Percentiles rank a stretch among this genome's conserved stretches.
Evolutionary conservation across 2,113 vertebrate genomes (phyloP).

Genomic region (Hippopotamus amphibius): DNA sequence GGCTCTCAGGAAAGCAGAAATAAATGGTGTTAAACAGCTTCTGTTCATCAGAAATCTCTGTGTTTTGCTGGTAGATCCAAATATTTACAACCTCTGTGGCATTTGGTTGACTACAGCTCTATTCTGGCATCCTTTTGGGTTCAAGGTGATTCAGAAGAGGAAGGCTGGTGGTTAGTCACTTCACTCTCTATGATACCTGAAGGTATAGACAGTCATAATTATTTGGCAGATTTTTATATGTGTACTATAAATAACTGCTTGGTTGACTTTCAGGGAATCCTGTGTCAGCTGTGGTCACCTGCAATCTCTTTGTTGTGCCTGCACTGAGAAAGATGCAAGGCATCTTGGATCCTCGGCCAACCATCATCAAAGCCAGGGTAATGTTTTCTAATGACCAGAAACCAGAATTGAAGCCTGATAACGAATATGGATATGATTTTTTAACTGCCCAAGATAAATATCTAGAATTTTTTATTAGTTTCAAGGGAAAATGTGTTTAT

Average conservation of each 20-base stretch:
- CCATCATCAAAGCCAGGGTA: constrained; percentile 99
- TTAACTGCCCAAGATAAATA: neutral
- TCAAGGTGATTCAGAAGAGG: constrained; percentile 45
- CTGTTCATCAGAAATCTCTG: neutral
- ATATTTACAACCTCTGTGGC: neutral
- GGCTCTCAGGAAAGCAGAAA: constrained; percentile 37
- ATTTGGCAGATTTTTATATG: neutral
- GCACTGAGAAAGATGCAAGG: constrained; percentile 99
- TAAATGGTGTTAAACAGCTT: constrained; percentile 31
- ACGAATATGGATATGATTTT: neutral
- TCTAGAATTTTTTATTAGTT: constrained; percentile 1
- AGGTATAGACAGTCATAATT: neutral
- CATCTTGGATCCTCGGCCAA: constrained; percentile 98
- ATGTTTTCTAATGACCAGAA: constrained; percentile 70
- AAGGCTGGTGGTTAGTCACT: neutral
- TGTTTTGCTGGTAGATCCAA: neutral
- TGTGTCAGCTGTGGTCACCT: constrained; percentile 99
- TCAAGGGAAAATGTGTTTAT: constrained; percentile 14
- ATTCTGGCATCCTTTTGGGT: constrained; percentile 28
- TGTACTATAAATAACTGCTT: constrained; percentile 58
- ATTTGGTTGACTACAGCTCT: neutral
- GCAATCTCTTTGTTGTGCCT: constrained; percentile 99
- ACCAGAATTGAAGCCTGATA: constrained; percentile 35
- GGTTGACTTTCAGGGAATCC: constrained; percentile 93
- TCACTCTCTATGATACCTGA: neutral